phyloP scores from a whole-genome alignment of 2,797 vertebrate species.

The Ibycter americanus region DNA sequence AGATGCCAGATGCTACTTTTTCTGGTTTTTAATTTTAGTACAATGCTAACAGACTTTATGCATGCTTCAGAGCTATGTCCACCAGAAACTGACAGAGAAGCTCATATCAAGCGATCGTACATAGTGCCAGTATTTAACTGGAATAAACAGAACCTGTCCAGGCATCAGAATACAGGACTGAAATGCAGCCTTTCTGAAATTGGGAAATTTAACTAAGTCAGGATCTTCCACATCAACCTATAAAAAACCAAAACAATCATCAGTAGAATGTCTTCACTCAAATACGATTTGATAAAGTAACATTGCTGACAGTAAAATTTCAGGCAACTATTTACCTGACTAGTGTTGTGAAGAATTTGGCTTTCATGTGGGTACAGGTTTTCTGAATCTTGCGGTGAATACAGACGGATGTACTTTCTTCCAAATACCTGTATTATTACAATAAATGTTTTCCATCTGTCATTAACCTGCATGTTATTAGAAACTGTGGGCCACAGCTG shows the following conservation, averaged over 20 bases:
- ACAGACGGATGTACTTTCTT: slow-evolving; percentile 92
- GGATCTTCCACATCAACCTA: slow-evolving; percentile 95
- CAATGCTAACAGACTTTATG: background rate
- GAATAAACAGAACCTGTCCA: slow-evolving; percentile 93
- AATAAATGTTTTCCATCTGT: background rate
- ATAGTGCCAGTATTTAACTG: slow-evolving; percentile 91
- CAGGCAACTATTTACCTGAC: slow-evolving; percentile 83
- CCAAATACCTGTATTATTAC: slow-evolving; percentile 85
- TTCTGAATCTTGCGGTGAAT: slow-evolving; percentile 84
- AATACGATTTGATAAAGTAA: background rate
- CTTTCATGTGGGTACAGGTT: slow-evolving; percentile 92
- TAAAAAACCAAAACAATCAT: background rate
- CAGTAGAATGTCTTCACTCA: background rate
- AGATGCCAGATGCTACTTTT: background rate
- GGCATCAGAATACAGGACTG: slow-evolving; percentile 88
- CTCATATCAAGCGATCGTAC: slow-evolving; percentile 90
- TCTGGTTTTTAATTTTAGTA: background rate
- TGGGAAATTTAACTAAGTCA: slow-evolving; percentile 83
- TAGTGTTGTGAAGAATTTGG: slow-evolving; percentile 93
- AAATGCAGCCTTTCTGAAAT: slow-evolving; percentile 82
- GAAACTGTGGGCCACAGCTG: background rate
- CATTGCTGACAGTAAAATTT: background rate
- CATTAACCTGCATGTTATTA: background rate
- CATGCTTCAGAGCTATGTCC: slow-evolving; percentile 79
- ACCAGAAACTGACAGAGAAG: slow-evolving; percentile 98